Percentiles rank a stretch among this genome's conserved stretches.
Evolutionary conservation across 2,888 invertebrate genomes (phyloP).

Genomic region (Xylophagus ater): DNA sequence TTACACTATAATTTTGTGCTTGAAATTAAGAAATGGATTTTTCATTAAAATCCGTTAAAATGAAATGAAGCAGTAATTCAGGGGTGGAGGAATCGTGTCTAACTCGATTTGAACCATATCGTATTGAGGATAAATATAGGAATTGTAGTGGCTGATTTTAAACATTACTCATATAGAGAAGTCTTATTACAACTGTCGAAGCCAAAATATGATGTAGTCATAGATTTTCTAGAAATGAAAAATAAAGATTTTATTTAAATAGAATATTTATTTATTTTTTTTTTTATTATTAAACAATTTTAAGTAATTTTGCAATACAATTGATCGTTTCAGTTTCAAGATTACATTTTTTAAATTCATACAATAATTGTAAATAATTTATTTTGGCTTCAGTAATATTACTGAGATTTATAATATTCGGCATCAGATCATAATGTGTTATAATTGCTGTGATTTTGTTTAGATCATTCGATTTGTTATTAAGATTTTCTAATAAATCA

Average conservation of each 20-base stretch:
- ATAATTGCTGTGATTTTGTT: constrained; percentile 27
- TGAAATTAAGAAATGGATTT: too few species aligned
- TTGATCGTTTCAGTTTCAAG: constrained; percentile 29
- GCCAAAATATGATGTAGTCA: too few species aligned
- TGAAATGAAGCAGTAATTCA: too few species aligned
- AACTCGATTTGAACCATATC: too few species aligned
- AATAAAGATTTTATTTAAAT: background rate
- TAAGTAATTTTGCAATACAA: constrained; percentile 29
- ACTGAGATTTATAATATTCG: constrained; percentile 30
- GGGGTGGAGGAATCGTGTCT: too few species aligned
- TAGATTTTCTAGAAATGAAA: too few species aligned
- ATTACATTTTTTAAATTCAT: constrained; percentile 30
- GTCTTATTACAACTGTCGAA: too few species aligned
- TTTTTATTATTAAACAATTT: constrained; percentile 7
- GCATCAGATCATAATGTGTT: constrained; percentile 30
- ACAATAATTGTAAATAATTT: constrained; percentile 31
- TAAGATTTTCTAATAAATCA: constrained; percentile 9
- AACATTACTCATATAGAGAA: too few species aligned
- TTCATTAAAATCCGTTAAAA: too few species aligned
- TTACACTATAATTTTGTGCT: too few species aligned
- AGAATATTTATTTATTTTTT: background rate
- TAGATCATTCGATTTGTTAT: constrained; percentile 17
- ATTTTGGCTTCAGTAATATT: constrained; percentile 24
- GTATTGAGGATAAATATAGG: too few species aligned
- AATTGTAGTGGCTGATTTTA: too few species aligned